Base-by-base conservation (phyloP, 1,140 invertebrate genomes). In the Melitaea cinxia region DNA sequence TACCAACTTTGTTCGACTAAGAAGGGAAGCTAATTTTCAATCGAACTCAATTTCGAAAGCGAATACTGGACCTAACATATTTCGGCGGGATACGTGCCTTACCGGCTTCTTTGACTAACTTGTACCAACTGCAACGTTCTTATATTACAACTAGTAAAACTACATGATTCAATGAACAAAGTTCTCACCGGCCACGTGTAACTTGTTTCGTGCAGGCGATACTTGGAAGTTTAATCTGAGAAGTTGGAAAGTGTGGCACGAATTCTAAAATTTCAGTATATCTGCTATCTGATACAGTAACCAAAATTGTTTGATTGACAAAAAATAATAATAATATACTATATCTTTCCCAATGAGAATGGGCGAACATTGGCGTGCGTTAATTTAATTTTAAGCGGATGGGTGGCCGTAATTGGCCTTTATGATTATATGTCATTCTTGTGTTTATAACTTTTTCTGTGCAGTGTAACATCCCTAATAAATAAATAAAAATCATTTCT, bases 121-220 rank as follows among this genome's bases (percentile, higher is more conserved):
- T 59, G 52, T 17, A 12, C 26, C 23, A 30, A 54, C 53, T 55
- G 53, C 53, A 55, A 19, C 39, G 26, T 39, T 50, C 42, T 65
- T 58, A 58, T 55, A 58, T 58, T 14, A 47, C 62, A 65, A 56
- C 53, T 23, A 57, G 54, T 30, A 63, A 53, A 70, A 65, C 62
- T 61, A 65, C 52, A 56, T 60, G 62, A 70, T 52, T 65, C 57
- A 17, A 65, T 68, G 58, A 60, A 68, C 54, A 19, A 73, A 72
- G 47, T 66, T 70, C 54, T 50, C 39, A 50, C 58, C 65, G 62
- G 68, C 68, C 58, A 64, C 67, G 53, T 63, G 62, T 52, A 60
- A 94, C 76, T 95, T 95, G 83, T 96, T 96, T 69, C 94, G 93
- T 33, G 96, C 97, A 0, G 95, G 96, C 39, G 95, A 95, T 70